These are phyloP conservation scores for Homarus americanus DNA, from an alignment of 1,140 invertebrate genomes.

Conservation along the genomic window DNA sequence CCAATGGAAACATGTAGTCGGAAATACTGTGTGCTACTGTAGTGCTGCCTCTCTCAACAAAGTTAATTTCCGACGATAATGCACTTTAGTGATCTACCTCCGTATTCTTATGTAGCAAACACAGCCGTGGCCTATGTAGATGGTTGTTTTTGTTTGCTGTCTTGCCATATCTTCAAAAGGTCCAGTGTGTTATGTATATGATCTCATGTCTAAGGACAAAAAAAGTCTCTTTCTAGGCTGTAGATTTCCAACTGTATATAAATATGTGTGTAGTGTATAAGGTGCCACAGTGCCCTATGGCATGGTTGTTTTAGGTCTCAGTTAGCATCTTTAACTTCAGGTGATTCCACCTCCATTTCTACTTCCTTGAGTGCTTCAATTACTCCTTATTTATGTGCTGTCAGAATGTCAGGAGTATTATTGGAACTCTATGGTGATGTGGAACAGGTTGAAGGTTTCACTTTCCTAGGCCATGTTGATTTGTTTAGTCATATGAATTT, in stretches of 20 bases:
- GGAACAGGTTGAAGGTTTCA: slow-evolving; percentile 35
- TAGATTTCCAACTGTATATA: slow-evolving; percentile 56
- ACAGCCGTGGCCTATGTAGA: slow-evolving; percentile 71
- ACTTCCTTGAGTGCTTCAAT: slow-evolving; percentile 22
- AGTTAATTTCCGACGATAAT: slow-evolving; percentile 71
- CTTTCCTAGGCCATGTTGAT: slow-evolving; percentile 54
- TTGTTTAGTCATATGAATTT: slow-evolving; percentile 45
- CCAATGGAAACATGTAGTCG: slow-evolving; percentile 41
- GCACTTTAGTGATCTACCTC: slow-evolving; percentile 73
- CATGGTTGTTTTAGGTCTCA: slow-evolving; percentile 59
- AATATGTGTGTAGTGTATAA: slow-evolving; percentile 64
- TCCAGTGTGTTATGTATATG: slow-evolving; percentile 67
- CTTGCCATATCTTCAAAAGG: slow-evolving; percentile 72
- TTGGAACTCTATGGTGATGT: slow-evolving; percentile 27
- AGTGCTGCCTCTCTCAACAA: slow-evolving; percentile 66
- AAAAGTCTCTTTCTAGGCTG: slow-evolving; percentile 67
- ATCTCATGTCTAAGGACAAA: slow-evolving; percentile 73
- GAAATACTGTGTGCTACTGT: slow-evolving; percentile 69
- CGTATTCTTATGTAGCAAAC: slow-evolving; percentile 71
- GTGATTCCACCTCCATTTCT: slow-evolving; percentile 42
- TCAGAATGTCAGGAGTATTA: slow-evolving; percentile 40
- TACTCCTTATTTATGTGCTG: slow-evolving; percentile 37
- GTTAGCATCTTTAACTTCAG: slow-evolving; percentile 29
- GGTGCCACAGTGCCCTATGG: slow-evolving; percentile 69
- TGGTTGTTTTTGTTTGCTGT: slow-evolving; percentile 73